These are phyloP conservation scores for Palythoa grandis DNA, from an alignment of 92 coral and sea anemone species.

Conservation along the genomic window DNA sequence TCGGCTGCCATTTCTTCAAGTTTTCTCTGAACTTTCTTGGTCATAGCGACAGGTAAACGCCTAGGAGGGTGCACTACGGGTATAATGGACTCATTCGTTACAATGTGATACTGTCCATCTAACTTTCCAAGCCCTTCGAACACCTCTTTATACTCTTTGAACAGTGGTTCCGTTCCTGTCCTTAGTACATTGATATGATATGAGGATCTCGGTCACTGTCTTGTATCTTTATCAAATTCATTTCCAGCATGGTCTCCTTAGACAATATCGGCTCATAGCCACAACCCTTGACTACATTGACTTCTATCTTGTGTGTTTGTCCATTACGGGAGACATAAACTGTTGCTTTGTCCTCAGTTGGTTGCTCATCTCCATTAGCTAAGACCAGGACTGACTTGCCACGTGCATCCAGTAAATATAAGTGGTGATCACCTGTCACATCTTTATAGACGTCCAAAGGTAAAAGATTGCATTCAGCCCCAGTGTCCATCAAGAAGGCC, in stretches of 20 bases:
- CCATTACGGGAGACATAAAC: conserved; percentile 38
- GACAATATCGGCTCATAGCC: conserved; percentile 60
- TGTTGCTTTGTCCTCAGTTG: conserved; percentile 50
- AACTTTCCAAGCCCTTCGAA: conserved; percentile 54
- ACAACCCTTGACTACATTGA: conserved; percentile 46
- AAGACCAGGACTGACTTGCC: conserved; percentile 51
- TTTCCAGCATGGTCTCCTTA: too few relatives aligned
- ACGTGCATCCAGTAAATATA: conserved; percentile 33
- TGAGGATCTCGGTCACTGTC: too few relatives aligned
- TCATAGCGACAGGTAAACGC: not conserved
- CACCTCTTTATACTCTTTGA: conserved; percentile 34
- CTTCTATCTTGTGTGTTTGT: conserved; percentile 49
- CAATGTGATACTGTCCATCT: too few relatives aligned
- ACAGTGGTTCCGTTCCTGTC: not conserved
- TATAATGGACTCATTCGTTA: conserved; percentile 26
- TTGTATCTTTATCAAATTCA: too few relatives aligned
- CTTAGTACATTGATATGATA: not conserved
- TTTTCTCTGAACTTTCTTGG: not conserved
- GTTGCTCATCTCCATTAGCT: conserved; percentile 62
- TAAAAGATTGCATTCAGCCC: conserved; percentile 46
- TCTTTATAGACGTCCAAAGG: conserved; percentile 27
- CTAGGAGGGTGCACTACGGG: conserved; percentile 13
- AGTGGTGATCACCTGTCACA: conserved; percentile 49
- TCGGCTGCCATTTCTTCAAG: not conserved
- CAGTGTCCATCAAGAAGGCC: conserved; percentile 47